Percentiles rank a stretch among this genome's conserved stretches.
phyloP scores from a whole-genome alignment of 2,113 vertebrate species.

The Cynoglossus semilaevis region DNA sequence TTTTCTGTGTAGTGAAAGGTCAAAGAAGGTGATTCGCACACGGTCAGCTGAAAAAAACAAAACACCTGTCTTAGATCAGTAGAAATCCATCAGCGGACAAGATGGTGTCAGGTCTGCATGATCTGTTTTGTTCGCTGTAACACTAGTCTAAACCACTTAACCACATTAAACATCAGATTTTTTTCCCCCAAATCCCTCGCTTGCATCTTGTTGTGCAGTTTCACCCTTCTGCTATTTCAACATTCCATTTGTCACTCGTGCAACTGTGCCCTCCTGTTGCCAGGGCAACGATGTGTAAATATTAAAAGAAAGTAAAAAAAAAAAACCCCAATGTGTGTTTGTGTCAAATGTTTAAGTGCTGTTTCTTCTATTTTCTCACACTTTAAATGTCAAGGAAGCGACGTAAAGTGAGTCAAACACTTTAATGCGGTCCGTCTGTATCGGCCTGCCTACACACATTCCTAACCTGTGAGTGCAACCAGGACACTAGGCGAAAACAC shows the following conservation, averaged over 20 bases:
- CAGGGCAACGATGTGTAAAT: slow-evolving; percentile 15
- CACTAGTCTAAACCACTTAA: not conserved
- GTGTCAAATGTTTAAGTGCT: slow-evolving; percentile 5
- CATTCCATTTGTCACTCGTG: slow-evolving; percentile 12
- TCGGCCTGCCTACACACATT: slow-evolving; percentile 36
- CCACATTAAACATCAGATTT: slow-evolving; percentile 31
- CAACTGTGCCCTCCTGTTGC: not conserved
- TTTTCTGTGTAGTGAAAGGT: too few species aligned
- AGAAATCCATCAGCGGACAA: not conserved
- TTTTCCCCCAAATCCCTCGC: not conserved
- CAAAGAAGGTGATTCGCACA: slow-evolving; percentile 9
- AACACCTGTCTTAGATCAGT: not conserved
- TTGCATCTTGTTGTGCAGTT: slow-evolving; percentile 33
- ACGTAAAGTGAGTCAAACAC: not conserved
- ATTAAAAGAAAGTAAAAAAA: slow-evolving; percentile 51
- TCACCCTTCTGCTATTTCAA: slow-evolving; percentile 15
- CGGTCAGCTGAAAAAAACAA: too few species aligned
- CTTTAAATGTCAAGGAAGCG: not conserved
- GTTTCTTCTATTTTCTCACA: not conserved
- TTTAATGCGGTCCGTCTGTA: not conserved
- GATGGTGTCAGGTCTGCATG: not conserved
- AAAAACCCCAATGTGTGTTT: too few species aligned
- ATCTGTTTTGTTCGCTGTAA: too few species aligned
- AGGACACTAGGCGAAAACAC: slow-evolving; percentile 3
- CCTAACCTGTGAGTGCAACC: slow-evolving; percentile 27